Percentiles rank a stretch among this genome's conserved stretches.
phyloP scores from a whole-genome alignment of 2,888 invertebrate genomes.

The Athalia circularis region DNA sequence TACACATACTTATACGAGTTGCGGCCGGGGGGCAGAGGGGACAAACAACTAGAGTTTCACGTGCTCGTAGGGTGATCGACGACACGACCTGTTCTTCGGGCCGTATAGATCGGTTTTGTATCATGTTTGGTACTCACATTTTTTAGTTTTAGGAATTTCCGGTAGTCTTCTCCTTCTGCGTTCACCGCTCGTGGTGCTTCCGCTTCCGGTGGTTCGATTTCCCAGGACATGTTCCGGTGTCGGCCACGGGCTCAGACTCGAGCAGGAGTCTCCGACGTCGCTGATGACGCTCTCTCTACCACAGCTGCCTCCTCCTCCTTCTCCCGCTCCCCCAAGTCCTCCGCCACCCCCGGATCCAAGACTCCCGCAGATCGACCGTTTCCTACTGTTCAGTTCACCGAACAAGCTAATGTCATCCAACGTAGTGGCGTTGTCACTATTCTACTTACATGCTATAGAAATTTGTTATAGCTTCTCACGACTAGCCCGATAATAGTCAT shows the following conservation, averaged over 20 bases:
- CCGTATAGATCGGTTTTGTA: not conserved
- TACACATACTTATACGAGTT: not conserved
- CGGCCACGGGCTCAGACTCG: slow-evolving; percentile 69
- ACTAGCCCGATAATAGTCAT: slow-evolving; percentile 7
- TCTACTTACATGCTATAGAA: slow-evolving; percentile 44
- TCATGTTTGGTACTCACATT: slow-evolving; percentile 79
- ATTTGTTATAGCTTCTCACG: slow-evolving; percentile 1
- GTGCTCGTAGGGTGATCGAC: not conserved
- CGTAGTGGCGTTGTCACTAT: slow-evolving; percentile 43
- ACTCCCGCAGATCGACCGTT: slow-evolving; percentile 63
- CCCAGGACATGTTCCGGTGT: slow-evolving; percentile 68
- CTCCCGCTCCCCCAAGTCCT: slow-evolving; percentile 44
- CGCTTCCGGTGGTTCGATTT: slow-evolving; percentile 58
- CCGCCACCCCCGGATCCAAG: slow-evolving; percentile 57
- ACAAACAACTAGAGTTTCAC: slow-evolving; percentile 10
- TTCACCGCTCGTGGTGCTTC: slow-evolving; percentile 72
- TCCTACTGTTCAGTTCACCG: slow-evolving; percentile 68
- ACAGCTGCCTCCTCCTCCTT: slow-evolving; percentile 49
- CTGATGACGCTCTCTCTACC: slow-evolving; percentile 70
- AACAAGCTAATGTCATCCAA: slow-evolving; percentile 70
- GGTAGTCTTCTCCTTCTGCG: slow-evolving; percentile 89
- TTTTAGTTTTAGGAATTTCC: slow-evolving; percentile 92
- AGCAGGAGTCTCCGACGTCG: slow-evolving; percentile 69
- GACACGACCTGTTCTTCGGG: not conserved
- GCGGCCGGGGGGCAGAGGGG: slow-evolving; percentile 5